Base-by-base conservation (phyloP, 1,140 invertebrate genomes). In the Stenopsyche tienmushanensis region DNA sequence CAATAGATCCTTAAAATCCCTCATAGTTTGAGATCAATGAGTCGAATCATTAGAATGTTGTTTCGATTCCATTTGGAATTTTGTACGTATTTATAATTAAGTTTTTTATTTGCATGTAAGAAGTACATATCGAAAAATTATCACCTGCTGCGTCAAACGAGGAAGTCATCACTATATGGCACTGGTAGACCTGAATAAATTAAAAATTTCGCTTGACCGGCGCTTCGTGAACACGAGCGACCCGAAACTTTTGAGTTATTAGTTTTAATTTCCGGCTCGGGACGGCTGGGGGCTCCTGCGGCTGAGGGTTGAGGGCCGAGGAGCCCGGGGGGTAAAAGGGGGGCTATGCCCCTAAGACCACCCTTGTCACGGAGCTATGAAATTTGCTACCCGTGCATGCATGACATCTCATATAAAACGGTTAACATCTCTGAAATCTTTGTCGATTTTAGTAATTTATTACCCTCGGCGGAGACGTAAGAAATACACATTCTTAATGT, bases 191-290 rank as follows among this genome's bases (percentile, higher is more conserved):
- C 29, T 8, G 41, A 18, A 60, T 52, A 50, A 62, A 62, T 50
- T 50, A 50, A 52, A 50, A 62, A 50, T 52, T 62, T 50, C 47
- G 49, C 59, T 62, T 62, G 59, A 52, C 59, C 49, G 47, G 59
- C 45, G 26, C 45, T 21, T 18, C 13, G 8, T 21, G 45, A 15
- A 18, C 9, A 20, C 45, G 41, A 5, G 44, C 39, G 77, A 74
- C 72, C 77, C 49, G 76, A 80, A 80, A 80, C 77, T 80, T 80
- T 80, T 80, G 78, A 80, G 79, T 80, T 80, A 80, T 80, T 80
- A 80, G 78, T 80, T 80, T 80, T 80, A 80, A 80, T 80, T 80
- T 80, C 78, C 78, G 78, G 73, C 72, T 75, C 76, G 78, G 78
- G 78, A 78, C 77, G 74, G 76, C 74, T 5, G 13, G 29, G 29